Base-by-base conservation (phyloP, 2,888 invertebrate species). In the Phalera bucephala region DNA sequence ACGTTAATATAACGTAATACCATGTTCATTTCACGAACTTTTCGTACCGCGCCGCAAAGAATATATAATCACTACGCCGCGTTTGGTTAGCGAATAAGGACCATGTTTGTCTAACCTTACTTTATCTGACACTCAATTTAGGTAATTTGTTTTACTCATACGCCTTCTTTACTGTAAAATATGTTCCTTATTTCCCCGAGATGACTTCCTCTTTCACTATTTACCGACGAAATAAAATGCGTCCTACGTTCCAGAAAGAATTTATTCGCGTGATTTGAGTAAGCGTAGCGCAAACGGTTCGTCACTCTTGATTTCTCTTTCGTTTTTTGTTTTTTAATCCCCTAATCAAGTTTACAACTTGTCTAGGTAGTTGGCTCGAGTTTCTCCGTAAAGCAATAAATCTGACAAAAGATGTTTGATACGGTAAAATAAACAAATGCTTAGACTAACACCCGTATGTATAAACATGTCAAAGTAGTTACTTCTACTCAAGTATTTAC, bases 291-390 rank as follows among this genome's bases (percentile, higher is more conserved):
- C 71, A 79, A 82, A 81, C 72, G 76, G 56, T 69, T 59, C 67
- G 70, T 61, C 62, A 68, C 62, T 67, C 67, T 69, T 78, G 78
- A 80, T 81, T 80, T 81, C 77, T 72, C 70, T 72, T 72, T 65
- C 62, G 64, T 55, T 80, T 72, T 80, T 80, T 81, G 76, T 79
- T 78, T 68, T 72, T 75, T 75, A 72, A 81, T 79, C 66, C 63
- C 46, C 70, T 83, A 80, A 81, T 82, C 75, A 76, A 74, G 77
- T 81, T 78, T 79, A 68, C 58, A 72, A 70, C 65, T 75, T 67
- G 65, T 70, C 69, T 76, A 66, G 68, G 56, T 67, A 56, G 70
- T 74, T 53, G 52, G 52, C 64, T 72, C 55, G 5, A 13, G 2
- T 12, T 12, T 9, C 9, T 9, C 2, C 7, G 8, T 25, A 25